A percentile compares a stretch with the other conserved stretches of the same genome.
phyloP scores from a whole-genome alignment of 2,113 vertebrate genomes.

The Pterocles burchelli region DNA sequence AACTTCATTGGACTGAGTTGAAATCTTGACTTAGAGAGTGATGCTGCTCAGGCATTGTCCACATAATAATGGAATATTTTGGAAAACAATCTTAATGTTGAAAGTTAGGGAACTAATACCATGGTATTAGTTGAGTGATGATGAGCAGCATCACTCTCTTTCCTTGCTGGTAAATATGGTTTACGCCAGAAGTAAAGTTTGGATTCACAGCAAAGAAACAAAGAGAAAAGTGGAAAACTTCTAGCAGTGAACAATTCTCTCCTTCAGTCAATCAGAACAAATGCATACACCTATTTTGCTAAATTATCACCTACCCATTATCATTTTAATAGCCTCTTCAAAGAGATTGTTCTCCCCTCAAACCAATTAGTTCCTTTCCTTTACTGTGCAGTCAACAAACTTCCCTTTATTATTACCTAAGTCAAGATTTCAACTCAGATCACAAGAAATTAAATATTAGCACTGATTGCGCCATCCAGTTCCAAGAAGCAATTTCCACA shows the following conservation, averaged over 20 bases:
- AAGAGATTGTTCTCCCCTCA: neutral
- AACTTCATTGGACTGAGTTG: slow-evolving; percentile 52
- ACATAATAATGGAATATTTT: neutral
- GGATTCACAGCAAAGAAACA: neutral
- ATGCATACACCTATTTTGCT: neutral
- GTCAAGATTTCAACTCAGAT: neutral
- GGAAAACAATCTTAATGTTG: neutral
- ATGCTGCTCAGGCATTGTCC: too few species aligned
- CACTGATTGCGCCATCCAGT: neutral
- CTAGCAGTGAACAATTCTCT: neutral
- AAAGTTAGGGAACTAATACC: slow-evolving; percentile 12
- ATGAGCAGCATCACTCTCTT: neutral
- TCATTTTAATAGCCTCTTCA: neutral
- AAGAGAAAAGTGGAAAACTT: neutral
- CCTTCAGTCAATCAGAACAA: neutral
- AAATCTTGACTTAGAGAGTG: too few species aligned
- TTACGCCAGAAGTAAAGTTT: neutral
- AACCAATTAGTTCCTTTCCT: neutral
- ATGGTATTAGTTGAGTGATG: too few species aligned
- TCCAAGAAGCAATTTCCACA: neutral
- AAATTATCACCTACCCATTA: neutral
- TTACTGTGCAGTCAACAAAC: neutral
- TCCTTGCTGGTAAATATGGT: neutral
- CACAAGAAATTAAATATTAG: neutral
- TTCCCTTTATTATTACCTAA: neutral